Conservation (phyloP, 1,140 invertebrate genomes). For the Drosophila pandora region DNA sequence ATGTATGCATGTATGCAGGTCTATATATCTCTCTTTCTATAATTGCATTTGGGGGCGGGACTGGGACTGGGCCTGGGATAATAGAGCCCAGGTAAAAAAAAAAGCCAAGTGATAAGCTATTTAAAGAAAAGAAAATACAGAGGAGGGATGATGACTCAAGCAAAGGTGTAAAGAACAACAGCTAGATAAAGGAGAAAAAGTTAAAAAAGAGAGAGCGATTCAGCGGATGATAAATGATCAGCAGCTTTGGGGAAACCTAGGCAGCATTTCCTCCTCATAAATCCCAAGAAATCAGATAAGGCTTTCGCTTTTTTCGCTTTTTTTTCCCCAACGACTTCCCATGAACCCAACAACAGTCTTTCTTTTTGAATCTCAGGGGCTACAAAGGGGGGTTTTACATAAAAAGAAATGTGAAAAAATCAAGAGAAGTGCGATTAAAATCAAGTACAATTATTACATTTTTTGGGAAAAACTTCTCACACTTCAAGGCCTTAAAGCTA, state of each 20-base stretch:
- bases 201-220: background rate
- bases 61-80: background rate
- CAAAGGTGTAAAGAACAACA: slow-evolving; percentile 2
- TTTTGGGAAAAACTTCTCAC: background rate
- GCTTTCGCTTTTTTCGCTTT: slow-evolving; percentile 10
- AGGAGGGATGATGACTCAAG: slow-evolving; percentile 1
- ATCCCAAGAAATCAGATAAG: slow-evolving; percentile 20
- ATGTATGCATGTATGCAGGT: slow-evolving; percentile 10
- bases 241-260: background rate
- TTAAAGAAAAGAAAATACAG: background rate
- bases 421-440: too few species aligned
- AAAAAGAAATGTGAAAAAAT: background rate
- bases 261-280: slow-evolving; percentile 10
- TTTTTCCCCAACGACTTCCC: background rate
- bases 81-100: background rate
- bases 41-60: background rate
- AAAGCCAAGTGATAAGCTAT: slow-evolving; percentile 7
- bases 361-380: background rate
- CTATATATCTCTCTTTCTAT: background rate
- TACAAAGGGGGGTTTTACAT: background rate
- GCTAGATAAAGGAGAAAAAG: background rate
- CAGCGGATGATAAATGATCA: slow-evolving; percentile 10
- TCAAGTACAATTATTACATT: too few species aligned
- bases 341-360: background rate
- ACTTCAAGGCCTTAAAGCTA: background rate